These are phyloP conservation scores for Sciurus carolinensis DNA, from an alignment of 2,797 vertebrate genomes.

Conservation along the genomic window DNA sequence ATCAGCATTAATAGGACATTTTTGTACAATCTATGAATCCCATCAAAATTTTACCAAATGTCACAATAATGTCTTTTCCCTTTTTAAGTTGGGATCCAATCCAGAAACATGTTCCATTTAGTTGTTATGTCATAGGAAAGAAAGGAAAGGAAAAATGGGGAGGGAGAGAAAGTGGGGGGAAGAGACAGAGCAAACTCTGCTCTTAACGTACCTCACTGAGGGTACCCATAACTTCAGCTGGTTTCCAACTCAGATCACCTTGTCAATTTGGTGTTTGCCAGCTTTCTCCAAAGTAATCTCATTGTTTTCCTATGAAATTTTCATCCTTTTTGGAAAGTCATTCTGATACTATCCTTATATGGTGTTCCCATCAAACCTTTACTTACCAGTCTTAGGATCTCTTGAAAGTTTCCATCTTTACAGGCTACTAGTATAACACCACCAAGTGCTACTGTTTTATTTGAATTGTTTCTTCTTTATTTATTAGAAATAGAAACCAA, in stretches of 20 bases:
- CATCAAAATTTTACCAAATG: not conserved
- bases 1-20: not conserved
- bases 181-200: no score
- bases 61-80: not conserved
- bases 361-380: not conserved
- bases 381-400: not conserved
- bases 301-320: not conserved
- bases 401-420: not conserved
- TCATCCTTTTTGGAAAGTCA: not conserved
- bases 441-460: not conserved
- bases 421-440: not conserved
- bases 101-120: not conserved
- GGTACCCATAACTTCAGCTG: no score
- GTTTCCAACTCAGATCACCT: no score
- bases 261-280: not conserved
- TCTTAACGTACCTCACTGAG: no score
- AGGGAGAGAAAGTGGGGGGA: no score
- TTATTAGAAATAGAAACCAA: not conserved
- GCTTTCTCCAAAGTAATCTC: not conserved
- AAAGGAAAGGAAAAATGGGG: no score
- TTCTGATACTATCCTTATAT: not conserved
- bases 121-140: not conserved
- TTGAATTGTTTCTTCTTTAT: not conserved
- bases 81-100: not conserved
- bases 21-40: not conserved